Evolutionary conservation across 2,113 vertebrate species (phyloP), one percentile per base, ranked within the genome.

Genomic region (Elanoides forficatus): DNA sequence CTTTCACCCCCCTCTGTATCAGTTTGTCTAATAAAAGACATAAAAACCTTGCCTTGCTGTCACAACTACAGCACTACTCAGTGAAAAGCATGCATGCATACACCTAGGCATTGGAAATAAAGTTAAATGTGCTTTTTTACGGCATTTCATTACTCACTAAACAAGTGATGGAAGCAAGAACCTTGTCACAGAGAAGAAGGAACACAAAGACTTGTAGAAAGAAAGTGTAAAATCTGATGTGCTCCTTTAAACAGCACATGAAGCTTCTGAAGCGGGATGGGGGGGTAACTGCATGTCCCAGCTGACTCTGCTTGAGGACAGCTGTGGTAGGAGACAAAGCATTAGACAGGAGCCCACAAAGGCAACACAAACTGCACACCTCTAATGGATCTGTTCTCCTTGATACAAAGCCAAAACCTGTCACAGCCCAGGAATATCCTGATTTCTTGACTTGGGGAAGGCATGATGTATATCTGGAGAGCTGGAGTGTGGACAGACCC

Each of bases 21-120:
- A 43, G 59, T 74, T 79, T 80, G 56, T 53, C 65, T 59, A 79
- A 62, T 18, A 85, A 90, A 91, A 91, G 47, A 48, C 34, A 56
- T 34, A 63, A 81, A 84, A 66, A 15, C 34, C 47, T 71, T 40
- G 60, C 60, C 40, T 80, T 50, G 17, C 5, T 53, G 27, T 52
- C 26, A 25, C 48, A 65, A 27, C 18, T 14, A 29, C 32, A 79
- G 66, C 36, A 43, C 40, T 60, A 11, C 43, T 55, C 0, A 0
- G 50, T 8, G 8, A 72, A 91, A 79, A 68, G 40, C 50, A n/a
- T 0, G 15, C 36, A 38, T 6, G 4, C 29, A 7, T 19, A 52
- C 12, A 71, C 13, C 14, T 6, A 65, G 50, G 36, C 42, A 47
- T 0, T 34, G 38, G 62, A 92, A 95, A 73, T 60, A 23, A 84